Conservation (phyloP, 2,797 vertebrate species). For the Amblyopsis hoosieri region DNA sequence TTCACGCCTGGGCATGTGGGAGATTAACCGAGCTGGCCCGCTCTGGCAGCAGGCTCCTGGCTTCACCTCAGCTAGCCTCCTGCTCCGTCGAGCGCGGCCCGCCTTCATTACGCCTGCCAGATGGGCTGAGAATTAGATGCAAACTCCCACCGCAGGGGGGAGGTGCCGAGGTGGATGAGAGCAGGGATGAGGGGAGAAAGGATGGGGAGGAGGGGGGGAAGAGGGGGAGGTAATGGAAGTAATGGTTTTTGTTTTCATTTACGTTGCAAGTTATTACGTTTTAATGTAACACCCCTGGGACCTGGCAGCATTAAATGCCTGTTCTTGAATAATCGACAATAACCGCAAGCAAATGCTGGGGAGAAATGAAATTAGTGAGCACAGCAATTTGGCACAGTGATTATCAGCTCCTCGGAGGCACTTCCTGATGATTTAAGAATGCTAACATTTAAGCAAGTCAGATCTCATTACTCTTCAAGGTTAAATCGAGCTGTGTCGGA, state of each 20-base stretch:
- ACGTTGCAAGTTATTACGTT: constrained; percentile 84
- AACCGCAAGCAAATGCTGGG: constrained; percentile 83
- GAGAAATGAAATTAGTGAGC: constrained; percentile 83
- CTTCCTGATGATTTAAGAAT: constrained; percentile 83
- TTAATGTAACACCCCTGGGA: constrained; percentile 82
- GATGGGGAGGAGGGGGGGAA: constrained; percentile 47
- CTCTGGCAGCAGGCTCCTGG: constrained; percentile 71
- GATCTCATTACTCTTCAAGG: constrained; percentile 86
- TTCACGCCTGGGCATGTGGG: constrained; percentile 71
- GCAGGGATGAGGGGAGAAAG: constrained; percentile 50
- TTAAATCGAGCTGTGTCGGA: constrained; percentile 77
- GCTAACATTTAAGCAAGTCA: constrained; percentile 84
- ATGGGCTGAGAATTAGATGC: constrained; percentile 83
- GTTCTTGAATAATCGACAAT: constrained; percentile 86
- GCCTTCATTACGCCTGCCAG: constrained; percentile 81
- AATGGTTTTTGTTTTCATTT: constrained; percentile 85
- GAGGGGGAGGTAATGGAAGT: constrained; percentile 49
- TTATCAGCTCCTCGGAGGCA: constrained; percentile 81
- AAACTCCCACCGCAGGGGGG: constrained; percentile 74
- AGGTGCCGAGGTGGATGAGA: constrained; percentile 24
- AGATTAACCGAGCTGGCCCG: constrained; percentile 77
- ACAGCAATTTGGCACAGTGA: constrained; percentile 82
- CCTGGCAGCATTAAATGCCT: constrained; percentile 83
- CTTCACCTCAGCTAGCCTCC: constrained; percentile 73
- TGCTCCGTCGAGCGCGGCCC: constrained; percentile 68